Conservation (phyloP, 1,140 invertebrate genomes). For the Lutraria rhynchaena region DNA sequence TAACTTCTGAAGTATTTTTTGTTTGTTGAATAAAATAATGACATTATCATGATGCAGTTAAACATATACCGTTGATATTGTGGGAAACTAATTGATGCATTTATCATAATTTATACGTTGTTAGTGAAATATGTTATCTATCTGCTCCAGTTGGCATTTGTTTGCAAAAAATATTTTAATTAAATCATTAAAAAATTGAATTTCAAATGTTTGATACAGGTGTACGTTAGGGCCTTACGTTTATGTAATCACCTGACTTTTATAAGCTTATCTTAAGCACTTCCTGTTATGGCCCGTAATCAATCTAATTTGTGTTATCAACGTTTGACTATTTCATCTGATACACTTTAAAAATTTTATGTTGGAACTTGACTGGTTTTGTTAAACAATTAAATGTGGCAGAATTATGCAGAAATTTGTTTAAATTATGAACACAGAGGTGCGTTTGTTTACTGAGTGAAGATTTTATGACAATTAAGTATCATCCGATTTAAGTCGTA, state of each 20-base stretch:
- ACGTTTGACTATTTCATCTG: constrained; percentile 13
- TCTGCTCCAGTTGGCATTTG: constrained; percentile 36
- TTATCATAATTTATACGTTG: too few relatives aligned
- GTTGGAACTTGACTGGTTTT: constrained; percentile 18
- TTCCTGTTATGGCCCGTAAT: constrained; percentile 41
- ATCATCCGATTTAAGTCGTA: too few relatives aligned
- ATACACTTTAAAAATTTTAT: constrained; percentile 28
- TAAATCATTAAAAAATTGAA: constrained; percentile 45
- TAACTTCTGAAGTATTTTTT: too few relatives aligned
- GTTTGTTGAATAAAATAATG: too few relatives aligned
- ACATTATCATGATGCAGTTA: too few relatives aligned
- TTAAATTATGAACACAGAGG: too few relatives aligned
- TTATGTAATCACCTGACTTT: constrained; percentile 5
- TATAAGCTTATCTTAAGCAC: constrained; percentile 35
- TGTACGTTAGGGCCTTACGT: constrained; percentile 3
- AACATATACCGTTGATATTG: too few relatives aligned
- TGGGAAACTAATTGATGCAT: too few relatives aligned
- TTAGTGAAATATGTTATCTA: constrained; percentile 29
- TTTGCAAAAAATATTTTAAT: constrained; percentile 38
- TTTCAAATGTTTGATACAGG: constrained; percentile 5
- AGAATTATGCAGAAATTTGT: too few relatives aligned
- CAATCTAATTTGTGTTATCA: constrained; percentile 52
- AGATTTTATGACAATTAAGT: too few relatives aligned
- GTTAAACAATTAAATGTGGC: constrained; percentile 7
- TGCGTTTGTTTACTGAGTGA: too few relatives aligned